These are phyloP conservation scores for Sebastes matsubarae DNA, from an alignment of 2,797 vertebrate species.

Conservation along the genomic window DNA sequence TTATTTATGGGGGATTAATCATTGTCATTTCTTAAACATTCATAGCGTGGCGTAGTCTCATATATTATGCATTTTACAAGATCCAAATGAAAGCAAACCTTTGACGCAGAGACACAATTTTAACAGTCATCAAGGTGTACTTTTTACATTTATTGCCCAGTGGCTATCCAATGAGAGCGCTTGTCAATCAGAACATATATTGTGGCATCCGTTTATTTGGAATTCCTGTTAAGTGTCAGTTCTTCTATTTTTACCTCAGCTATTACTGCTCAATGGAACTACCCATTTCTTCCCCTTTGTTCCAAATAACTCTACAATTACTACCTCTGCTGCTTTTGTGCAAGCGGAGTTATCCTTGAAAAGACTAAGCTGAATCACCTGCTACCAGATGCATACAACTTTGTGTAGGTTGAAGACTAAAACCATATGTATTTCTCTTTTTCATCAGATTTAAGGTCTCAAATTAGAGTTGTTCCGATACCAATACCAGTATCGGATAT, in stretches of 20 bases:
- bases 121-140: background rate
- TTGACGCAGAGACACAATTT: background rate
- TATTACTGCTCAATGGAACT: background rate
- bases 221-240: background rate
- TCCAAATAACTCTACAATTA: background rate
- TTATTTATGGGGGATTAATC: conserved; percentile 6
- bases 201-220: background rate
- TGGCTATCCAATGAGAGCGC: background rate
- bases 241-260: background rate
- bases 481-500: no score
- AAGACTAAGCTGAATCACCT: background rate
- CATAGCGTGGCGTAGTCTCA: background rate
- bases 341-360: background rate
- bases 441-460: background rate
- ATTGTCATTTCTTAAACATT: conserved; percentile 18
- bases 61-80: background rate
- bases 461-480: no score
- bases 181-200: background rate
- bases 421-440: background rate
- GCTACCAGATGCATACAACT: background rate
- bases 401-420: background rate
- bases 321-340: background rate
- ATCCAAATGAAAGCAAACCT: background rate
- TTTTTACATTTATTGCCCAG: background rate
- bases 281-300: background rate